Percentiles rank a stretch among this genome's conserved stretches.
Conservation (phyloP, 2,797 vertebrate genomes). For the Peromyscus aztecus region DNA sequence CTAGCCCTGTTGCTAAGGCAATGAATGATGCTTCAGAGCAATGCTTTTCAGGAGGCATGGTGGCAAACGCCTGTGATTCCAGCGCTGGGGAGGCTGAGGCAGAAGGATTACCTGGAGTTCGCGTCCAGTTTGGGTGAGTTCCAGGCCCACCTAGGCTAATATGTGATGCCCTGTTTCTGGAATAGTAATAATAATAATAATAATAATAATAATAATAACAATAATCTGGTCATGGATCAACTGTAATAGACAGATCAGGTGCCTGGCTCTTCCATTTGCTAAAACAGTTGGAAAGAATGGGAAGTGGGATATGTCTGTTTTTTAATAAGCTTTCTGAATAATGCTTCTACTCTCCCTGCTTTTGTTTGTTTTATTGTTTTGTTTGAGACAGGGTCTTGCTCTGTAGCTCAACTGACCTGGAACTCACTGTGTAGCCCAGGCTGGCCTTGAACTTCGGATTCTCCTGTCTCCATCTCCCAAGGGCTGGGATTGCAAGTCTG, state of each 20-base stretch:
- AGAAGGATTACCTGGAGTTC: neutral
- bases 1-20: too few relatives aligned
- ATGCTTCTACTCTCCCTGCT: neutral
- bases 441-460: neutral
- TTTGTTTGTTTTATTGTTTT: neutral
- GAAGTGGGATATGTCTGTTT: neutral
- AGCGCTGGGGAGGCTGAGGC: neutral
- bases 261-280: neutral
- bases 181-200: neutral
- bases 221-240: neutral
- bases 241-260: neutral
- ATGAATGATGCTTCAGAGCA: too few relatives aligned
- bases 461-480: neutral
- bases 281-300: neutral
- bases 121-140: neutral
- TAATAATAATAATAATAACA: neutral
- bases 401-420: neutral
- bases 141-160: too few relatives aligned
- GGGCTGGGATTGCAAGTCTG: neutral
- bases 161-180: neutral
- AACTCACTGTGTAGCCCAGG: neutral
- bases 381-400: neutral
- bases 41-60: neutral
- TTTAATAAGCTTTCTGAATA: neutral
- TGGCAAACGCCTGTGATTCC: neutral